Conservation (phyloP, 2,113 vertebrate species). For the Dinomys branickii region DNA sequence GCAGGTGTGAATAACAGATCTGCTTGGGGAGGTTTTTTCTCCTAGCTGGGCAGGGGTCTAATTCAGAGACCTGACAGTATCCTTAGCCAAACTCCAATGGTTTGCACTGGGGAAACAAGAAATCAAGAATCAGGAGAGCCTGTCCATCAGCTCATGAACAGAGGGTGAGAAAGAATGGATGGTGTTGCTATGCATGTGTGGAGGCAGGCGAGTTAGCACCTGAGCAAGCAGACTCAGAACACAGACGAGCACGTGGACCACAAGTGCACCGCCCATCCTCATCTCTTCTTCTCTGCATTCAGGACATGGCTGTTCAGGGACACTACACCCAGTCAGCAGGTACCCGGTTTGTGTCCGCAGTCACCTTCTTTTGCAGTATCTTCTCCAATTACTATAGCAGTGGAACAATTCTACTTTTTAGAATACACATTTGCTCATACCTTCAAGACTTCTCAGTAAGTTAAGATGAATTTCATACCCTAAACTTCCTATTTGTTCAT, state of each 20-base stretch:
- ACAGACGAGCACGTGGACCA: neutral
- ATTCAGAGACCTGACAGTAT: neutral
- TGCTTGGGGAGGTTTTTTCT: too few relatives aligned
- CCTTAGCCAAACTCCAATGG: neutral
- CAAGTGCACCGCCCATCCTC: too few relatives aligned
- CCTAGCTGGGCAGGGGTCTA: too few relatives aligned
- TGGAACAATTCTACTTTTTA: neutral
- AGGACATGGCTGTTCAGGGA: neutral
- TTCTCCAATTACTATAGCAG: neutral
- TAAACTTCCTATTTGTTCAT: too few relatives aligned
- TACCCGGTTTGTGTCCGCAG: neutral
- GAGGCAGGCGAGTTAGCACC: neutral
- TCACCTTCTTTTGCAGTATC: neutral
- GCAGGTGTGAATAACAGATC: too few relatives aligned
- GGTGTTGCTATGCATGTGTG: neutral
- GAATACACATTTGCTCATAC: neutral
- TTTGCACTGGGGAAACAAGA: neutral
- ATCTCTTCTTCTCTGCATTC: too few relatives aligned
- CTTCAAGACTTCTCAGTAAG: neutral
- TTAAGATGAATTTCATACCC: neutral
- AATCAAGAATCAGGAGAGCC: neutral
- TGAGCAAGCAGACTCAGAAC: neutral
- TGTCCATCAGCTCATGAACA: neutral
- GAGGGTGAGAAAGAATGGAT: neutral
- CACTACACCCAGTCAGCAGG: neutral